Conservation (phyloP, 2,888 invertebrate genomes). For the Philonicus albiceps region DNA sequence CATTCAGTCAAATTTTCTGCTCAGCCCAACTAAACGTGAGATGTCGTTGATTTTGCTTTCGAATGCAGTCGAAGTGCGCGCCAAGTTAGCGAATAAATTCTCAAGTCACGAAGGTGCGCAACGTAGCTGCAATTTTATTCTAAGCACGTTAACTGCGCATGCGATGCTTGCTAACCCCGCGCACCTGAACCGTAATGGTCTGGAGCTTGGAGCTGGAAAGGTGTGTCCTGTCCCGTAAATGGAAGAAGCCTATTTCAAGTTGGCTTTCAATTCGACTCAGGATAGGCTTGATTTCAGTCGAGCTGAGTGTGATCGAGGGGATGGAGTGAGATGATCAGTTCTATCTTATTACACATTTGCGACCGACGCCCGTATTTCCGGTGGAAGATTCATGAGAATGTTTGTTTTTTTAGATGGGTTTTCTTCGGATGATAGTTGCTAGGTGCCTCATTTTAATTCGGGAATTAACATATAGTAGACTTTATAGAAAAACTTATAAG, state of each 20-base stretch:
- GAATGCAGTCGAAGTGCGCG: neutral
- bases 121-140: neutral
- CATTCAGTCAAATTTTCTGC: neutral
- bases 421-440: neutral
- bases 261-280: neutral
- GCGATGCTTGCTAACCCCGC: conserved; percentile 14
- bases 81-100: neutral
- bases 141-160: conserved; percentile 22
- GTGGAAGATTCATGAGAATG: neutral
- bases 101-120: neutral
- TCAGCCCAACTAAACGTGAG: neutral
- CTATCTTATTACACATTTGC: neutral
- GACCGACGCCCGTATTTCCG: neutral
- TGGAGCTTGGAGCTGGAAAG: neutral
- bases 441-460: too few relatives aligned
- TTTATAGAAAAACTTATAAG: too few relatives aligned
- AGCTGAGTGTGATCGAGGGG: neutral
- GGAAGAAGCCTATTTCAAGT: neutral
- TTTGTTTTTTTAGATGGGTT: neutral
- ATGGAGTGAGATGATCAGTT: neutral
- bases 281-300: neutral
- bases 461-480: too few relatives aligned
- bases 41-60: neutral
- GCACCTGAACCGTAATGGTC: neutral
- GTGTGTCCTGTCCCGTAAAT: neutral